phyloP scores from a whole-genome alignment of 2,888 invertebrate species.

The Agonopterix arenella region DNA sequence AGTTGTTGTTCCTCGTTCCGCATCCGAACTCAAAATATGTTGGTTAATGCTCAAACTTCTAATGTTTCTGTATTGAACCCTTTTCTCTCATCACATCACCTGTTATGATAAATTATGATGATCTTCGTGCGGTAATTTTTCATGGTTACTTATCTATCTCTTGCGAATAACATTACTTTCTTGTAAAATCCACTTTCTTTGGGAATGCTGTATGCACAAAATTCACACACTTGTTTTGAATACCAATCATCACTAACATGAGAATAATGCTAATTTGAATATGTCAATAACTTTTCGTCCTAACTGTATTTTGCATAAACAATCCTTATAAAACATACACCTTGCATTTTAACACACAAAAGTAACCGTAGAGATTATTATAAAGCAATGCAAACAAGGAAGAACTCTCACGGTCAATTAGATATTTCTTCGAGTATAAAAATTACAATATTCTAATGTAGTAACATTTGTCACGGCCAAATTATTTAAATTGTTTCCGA shows the following conservation, averaged over 20 bases:
- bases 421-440: constrained; percentile 40
- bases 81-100: too few relatives aligned
- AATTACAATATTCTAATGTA: constrained; percentile 46
- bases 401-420: constrained; percentile 60
- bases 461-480: constrained; percentile 54
- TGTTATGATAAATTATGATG: too few relatives aligned
- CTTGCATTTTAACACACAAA: constrained; percentile 15
- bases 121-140: too few relatives aligned
- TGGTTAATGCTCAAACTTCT: too few relatives aligned
- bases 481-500: constrained; percentile 63
- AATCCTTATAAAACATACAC: constrained; percentile 15
- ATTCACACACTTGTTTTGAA: constrained; percentile 53
- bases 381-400: constrained; percentile 27
- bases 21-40: not conserved
- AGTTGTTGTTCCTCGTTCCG: constrained; percentile 13
- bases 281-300: constrained; percentile 33
- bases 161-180: not conserved
- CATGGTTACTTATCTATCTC: too few relatives aligned
- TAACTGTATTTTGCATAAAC: constrained; percentile 32
- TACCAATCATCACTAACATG: constrained; percentile 9
- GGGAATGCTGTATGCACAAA: constrained; percentile 34
- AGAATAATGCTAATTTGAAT: constrained; percentile 35
- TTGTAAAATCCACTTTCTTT: constrained; percentile 21
- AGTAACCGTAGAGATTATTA: constrained; percentile 18
- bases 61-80: too few relatives aligned